phyloP scores from a whole-genome alignment of 2,797 vertebrate genomes.

The Oreortyx pictus region DNA sequence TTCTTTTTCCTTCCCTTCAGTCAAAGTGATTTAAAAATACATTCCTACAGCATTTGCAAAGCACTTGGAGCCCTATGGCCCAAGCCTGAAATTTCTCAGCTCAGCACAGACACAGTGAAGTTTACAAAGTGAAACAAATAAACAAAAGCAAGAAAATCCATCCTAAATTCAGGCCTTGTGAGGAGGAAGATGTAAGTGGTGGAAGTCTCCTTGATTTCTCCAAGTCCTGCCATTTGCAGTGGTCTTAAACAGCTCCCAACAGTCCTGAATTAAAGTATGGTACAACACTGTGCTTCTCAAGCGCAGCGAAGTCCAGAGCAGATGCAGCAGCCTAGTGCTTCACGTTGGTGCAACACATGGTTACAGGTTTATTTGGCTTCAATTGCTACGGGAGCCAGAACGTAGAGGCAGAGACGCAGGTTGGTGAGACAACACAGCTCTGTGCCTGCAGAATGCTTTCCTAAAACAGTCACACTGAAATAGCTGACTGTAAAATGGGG shows the following conservation, averaged over 20 bases:
- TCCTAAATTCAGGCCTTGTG: fast-evolving
- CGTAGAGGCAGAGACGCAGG: not conserved
- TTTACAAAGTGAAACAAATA: not conserved
- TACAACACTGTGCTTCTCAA: not conserved
- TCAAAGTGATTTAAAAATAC: not conserved
- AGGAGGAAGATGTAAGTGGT: not conserved
- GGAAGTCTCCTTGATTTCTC: not conserved
- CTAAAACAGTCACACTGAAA: not conserved
- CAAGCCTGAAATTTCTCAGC: not conserved
- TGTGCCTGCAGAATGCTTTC: not conserved
- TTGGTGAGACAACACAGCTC: fast-evolving
- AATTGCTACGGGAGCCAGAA: not conserved
- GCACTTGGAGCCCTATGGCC: not conserved
- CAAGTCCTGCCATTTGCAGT: not conserved
- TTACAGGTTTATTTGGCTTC: not conserved
- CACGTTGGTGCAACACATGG: fast-evolving
- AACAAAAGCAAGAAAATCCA: not conserved
- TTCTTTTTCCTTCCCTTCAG: no score
- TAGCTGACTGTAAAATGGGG: not conserved
- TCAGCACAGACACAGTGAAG: not conserved
- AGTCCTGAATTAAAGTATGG: not conserved
- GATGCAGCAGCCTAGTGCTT: not conserved
- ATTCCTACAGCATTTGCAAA: not conserved
- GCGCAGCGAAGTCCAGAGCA: not conserved
- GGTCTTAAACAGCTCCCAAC: not conserved